These are phyloP conservation scores for Merodon equestris DNA, from an alignment of 2,888 invertebrate species.

Conservation along the genomic window DNA sequence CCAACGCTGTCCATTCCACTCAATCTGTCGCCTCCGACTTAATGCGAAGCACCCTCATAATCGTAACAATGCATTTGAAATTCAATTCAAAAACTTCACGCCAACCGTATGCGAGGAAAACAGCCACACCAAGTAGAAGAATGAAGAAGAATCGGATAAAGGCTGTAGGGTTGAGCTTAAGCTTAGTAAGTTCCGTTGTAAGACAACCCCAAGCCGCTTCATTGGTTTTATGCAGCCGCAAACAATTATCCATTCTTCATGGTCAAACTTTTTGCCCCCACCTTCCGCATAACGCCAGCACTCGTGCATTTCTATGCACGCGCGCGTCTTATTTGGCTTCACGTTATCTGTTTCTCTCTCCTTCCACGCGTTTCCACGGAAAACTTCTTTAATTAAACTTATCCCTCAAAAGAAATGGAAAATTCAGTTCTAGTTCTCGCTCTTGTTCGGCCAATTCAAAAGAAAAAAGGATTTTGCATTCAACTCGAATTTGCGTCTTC, in stretches of 20 bases:
- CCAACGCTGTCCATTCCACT: too few relatives aligned
- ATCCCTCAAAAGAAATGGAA: conserved; percentile 60
- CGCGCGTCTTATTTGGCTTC: conserved; percentile 56
- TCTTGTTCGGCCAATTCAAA: conserved; percentile 18
- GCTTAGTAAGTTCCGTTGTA: conserved; percentile 23
- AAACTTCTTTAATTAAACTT: conserved; percentile 69
- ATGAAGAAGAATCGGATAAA: neutral
- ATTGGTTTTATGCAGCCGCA: conserved; percentile 51
- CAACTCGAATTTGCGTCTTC: conserved; percentile 18
- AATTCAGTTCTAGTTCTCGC: conserved; percentile 32
- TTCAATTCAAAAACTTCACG: conserved; percentile 55
- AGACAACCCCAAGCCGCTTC: conserved; percentile 18
- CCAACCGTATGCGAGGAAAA: neutral
- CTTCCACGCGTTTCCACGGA: conserved; percentile 27
- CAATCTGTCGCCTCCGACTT: too few relatives aligned
- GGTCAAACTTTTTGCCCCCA: conserved; percentile 57
- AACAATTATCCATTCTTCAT: conserved; percentile 64
- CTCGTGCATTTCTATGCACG: conserved; percentile 25
- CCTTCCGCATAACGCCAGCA: conserved; percentile 25
- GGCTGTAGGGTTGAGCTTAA: conserved; percentile 13
- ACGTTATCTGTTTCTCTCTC: conserved; percentile 37
- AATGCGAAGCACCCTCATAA: conserved; percentile 48
- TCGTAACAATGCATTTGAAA: conserved; percentile 53
- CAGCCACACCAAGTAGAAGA: neutral
- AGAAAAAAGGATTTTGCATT: conserved; percentile 47